Evolutionary conservation across 2,113 vertebrate genomes (phyloP).

Genomic region (Diadophis punctatus): DNA sequence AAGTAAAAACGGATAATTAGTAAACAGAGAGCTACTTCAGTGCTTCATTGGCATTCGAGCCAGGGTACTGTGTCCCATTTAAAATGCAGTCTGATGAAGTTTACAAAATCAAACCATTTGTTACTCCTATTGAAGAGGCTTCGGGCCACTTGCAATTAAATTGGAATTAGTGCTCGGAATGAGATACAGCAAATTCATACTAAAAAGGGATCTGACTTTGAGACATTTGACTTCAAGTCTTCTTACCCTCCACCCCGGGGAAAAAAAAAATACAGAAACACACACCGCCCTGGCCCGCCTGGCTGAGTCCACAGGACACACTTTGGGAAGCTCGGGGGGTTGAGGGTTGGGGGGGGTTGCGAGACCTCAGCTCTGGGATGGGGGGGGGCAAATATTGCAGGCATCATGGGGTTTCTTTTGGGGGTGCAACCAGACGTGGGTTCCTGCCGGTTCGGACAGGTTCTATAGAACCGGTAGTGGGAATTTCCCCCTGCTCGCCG

Average conservation of each 20-base stretch:
- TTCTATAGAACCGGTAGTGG: too few species aligned
- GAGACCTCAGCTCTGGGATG: background rate
- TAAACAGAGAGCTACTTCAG: slow-evolving; percentile 98
- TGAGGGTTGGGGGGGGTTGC: background rate
- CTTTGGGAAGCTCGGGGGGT: background rate
- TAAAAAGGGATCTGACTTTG: slow-evolving; percentile 90
- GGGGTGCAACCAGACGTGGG: too few species aligned
- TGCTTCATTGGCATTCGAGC: slow-evolving; percentile 99
- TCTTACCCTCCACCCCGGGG: slow-evolving; percentile 16
- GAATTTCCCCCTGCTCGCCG: too few species aligned
- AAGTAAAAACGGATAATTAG: slow-evolving; percentile 99
- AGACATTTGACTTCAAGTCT: slow-evolving; percentile 77
- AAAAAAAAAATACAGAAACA: background rate
- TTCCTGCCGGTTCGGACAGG: too few species aligned
- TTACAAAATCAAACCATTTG: slow-evolving; percentile 99
- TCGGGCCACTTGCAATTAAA: slow-evolving; percentile 99
- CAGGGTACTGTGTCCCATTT: slow-evolving; percentile 99
- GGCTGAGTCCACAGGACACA: background rate
- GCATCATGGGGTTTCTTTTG: background rate
- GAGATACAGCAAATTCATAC: slow-evolving; percentile 99
- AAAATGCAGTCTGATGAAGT: slow-evolving; percentile 99
- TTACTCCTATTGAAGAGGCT: slow-evolving; percentile 99
- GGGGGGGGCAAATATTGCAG: background rate
- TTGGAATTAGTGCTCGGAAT: slow-evolving; percentile 99
- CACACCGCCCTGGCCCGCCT: background rate